phyloP scores from a whole-genome alignment of 1,140 invertebrate genomes.

The Drosophila kikkawai region DNA sequence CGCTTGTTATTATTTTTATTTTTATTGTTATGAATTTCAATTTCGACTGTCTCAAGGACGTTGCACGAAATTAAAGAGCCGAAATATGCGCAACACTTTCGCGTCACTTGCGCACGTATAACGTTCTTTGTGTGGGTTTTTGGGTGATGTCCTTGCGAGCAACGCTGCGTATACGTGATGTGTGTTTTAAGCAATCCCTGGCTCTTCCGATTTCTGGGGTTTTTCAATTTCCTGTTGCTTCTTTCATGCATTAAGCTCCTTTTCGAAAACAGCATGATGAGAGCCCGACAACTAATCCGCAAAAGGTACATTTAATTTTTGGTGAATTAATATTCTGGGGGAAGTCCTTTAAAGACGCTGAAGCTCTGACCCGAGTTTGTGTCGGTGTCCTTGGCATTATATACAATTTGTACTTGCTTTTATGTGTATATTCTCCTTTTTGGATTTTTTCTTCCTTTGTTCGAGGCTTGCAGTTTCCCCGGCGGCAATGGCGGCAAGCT shows the following conservation, averaged over 20 bases:
- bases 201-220: conserved; percentile 57
- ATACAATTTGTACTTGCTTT: conserved; percentile 47
- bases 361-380: conserved; percentile 6
- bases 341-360: conserved; percentile 27
- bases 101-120: conserved; percentile 45
- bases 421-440: conserved; percentile 33
- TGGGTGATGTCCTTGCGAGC: conserved; percentile 11
- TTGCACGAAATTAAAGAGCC: conserved; percentile 69
- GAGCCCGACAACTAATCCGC: conserved; percentile 53
- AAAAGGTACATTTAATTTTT: conserved; percentile 45
- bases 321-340: conserved; percentile 31
- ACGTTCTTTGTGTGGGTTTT: conserved; percentile 9
- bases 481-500: conserved; percentile 10
- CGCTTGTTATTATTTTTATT: conserved; percentile 56
- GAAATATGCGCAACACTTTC: conserved; percentile 73
- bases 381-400: conserved; percentile 45
- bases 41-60: conserved; percentile 69
- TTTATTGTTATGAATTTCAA: conserved; percentile 77
- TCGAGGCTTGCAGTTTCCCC: conserved; percentile 23
- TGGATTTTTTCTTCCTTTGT: conserved; percentile 18
- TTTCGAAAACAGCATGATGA: conserved; percentile 44
- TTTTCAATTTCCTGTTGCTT: conserved; percentile 78
- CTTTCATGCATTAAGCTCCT: conserved; percentile 41
- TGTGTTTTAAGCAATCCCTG: conserved; percentile 64
- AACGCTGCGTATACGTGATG: conserved; percentile 73